Conservation (phyloP, 2,113 vertebrate species). For the Marmota monax region DNA sequence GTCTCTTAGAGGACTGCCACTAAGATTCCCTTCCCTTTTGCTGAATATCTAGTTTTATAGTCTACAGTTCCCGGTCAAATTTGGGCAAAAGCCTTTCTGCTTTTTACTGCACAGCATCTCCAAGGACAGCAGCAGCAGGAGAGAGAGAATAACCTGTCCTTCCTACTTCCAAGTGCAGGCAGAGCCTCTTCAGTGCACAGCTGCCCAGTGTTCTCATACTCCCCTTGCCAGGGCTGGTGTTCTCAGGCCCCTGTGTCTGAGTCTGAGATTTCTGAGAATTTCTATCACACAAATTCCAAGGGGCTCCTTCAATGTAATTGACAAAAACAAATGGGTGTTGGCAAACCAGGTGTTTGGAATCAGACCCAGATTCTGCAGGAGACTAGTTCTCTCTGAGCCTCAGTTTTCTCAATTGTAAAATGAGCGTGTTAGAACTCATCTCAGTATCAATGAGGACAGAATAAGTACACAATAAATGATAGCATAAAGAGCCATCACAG, state of each 20-base stretch:
- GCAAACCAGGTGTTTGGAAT: neutral
- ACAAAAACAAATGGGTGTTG: neutral
- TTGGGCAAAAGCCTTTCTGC: neutral
- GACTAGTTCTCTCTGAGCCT: neutral
- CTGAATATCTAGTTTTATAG: neutral
- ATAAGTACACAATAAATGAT: neutral
- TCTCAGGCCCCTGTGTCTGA: neutral
- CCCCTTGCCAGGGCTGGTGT: neutral
- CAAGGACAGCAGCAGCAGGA: neutral
- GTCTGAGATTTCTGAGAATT: neutral
- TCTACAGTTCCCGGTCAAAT: neutral
- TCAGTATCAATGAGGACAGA: neutral
- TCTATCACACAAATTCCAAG: neutral
- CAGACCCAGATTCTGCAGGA: neutral
- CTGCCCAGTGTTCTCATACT: neutral
- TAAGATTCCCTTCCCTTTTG: neutral
- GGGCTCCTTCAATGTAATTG: neutral
- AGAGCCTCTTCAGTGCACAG: neutral
- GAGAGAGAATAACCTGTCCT: neutral
- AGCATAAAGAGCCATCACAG: neutral
- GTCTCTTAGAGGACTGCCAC: neutral
- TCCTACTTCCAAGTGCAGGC: neutral
- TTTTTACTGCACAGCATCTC: neutral
- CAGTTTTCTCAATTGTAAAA: neutral
- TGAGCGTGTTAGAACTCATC: neutral